These are phyloP conservation scores for Caenorhabditis plicata DNA, from an alignment of 2,888 invertebrate genomes.

Conservation along the genomic window DNA sequence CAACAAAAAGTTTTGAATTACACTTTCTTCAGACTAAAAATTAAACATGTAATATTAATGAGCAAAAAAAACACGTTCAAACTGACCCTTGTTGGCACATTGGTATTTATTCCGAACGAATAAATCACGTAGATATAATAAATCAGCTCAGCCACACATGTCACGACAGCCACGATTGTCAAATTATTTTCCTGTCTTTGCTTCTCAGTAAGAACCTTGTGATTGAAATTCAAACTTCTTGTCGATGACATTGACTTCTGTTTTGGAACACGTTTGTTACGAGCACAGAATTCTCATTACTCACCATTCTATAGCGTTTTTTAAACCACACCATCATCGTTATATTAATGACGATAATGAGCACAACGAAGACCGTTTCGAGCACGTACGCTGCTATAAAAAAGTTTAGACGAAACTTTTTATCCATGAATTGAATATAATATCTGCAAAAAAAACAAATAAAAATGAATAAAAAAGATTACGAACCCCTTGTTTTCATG, in stretches of 20 bases:
- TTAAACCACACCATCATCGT: constrained; percentile 35
- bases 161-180: constrained; percentile 30
- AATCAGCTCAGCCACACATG: constrained; percentile 38
- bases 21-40: not conserved
- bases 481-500: constrained; percentile 32
- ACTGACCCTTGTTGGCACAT: constrained; percentile 33
- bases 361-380: constrained; percentile 28
- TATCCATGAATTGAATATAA: constrained; percentile 35
- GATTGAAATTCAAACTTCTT: constrained; percentile 17
- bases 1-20: not conserved
- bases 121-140: constrained; percentile 41
- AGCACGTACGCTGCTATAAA: constrained; percentile 36
- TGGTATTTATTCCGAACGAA: constrained; percentile 38
- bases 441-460: constrained; percentile 10
- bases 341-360: constrained; percentile 31
- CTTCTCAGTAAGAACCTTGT: constrained; percentile 38
- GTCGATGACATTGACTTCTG: constrained; percentile 10
- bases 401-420: constrained; percentile 24
- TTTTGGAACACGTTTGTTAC: not conserved
- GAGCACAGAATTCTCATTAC: not conserved
- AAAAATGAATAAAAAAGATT: too few species aligned
- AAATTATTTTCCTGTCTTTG: constrained; percentile 41
- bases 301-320: constrained; percentile 30
- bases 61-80: too few species aligned
- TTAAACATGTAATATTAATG: too few species aligned